A percentile compares a stretch with the other conserved stretches of the same genome.
Evolutionary conservation across 2,797 vertebrate species (phyloP).

Genomic region (Pseudocheirus occidentalis): DNA sequence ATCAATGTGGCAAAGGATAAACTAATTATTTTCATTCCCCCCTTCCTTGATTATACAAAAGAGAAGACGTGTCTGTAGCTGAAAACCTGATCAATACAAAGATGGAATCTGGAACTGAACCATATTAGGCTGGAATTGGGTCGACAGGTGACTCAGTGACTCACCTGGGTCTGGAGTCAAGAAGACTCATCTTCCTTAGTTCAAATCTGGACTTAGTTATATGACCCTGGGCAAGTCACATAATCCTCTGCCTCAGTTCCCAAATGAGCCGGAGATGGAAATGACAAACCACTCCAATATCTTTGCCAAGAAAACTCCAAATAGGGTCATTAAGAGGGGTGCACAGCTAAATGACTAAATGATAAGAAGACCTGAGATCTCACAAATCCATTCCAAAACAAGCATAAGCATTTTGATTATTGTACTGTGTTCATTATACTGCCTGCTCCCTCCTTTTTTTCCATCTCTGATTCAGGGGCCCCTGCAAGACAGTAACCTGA

Average conservation of each 20-base stretch:
- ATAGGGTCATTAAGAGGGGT: background rate
- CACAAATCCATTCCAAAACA: background rate
- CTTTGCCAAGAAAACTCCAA: background rate
- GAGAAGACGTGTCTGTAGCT: background rate
- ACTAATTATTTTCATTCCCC: slow-evolving; percentile 49
- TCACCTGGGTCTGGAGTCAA: background rate
- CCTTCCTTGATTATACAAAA: background rate
- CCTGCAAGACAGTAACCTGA: rapidly evolving
- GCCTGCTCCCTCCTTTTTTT: background rate
- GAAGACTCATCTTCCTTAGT: background rate
- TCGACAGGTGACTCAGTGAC: rapidly evolving
- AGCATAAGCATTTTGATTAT: background rate
- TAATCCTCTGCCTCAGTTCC: background rate
- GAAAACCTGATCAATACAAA: background rate
- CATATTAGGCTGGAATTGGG: rapidly evolving
- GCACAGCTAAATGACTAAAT: background rate
- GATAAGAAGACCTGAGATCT: background rate
- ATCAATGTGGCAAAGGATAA: slow-evolving; percentile 41
- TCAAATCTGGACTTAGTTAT: background rate
- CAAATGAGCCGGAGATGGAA: background rate
- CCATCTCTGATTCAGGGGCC: background rate
- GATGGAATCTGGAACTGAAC: rapidly evolving
- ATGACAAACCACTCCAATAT: background rate
- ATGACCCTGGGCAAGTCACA: background rate
- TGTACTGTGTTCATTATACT: background rate